Conservation (phyloP, 1,140 invertebrate species). For the Oedothorax gibbosus region DNA sequence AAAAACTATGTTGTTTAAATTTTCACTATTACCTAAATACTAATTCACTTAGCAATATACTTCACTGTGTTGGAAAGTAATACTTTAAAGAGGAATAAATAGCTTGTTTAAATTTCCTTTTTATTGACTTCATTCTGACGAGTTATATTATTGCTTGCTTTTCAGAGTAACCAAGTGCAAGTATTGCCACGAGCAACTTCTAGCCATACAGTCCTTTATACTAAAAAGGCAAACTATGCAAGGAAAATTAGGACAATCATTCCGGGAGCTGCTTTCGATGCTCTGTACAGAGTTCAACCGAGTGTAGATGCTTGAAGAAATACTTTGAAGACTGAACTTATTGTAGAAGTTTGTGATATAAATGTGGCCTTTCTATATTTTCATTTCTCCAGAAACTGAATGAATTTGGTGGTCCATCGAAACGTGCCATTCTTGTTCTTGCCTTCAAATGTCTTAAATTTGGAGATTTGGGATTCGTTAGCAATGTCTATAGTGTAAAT, state of each 20-base stretch:
- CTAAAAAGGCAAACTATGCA: constrained; percentile 76
- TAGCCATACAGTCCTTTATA: constrained; percentile 75
- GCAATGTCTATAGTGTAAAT: constrained; percentile 12
- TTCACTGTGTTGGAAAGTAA: too few relatives aligned
- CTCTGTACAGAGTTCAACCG: constrained; percentile 68
- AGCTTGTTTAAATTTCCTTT: background rate
- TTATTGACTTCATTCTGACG: background rate
- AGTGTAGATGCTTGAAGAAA: constrained; percentile 16
- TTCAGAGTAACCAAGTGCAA: constrained; percentile 79
- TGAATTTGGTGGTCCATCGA: constrained; percentile 3
- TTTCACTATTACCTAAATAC: too few relatives aligned
- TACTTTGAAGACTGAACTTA: background rate
- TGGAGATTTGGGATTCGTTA: background rate
- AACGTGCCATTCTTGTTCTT: constrained; percentile 57
- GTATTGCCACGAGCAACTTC: constrained; percentile 77
- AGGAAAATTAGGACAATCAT: constrained; percentile 77
- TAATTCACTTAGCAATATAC: too few relatives aligned
- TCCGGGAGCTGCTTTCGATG: constrained; percentile 76
- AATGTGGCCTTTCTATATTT: constrained; percentile 47
- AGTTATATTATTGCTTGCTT: background rate
- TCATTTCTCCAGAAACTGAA: constrained; percentile 17
- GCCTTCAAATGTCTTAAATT: background rate
- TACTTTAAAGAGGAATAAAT: too few relatives aligned
- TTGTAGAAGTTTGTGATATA: constrained; percentile 25
- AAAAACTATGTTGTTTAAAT: too few relatives aligned